Evolutionary conservation across 2,113 vertebrate species (phyloP).

Genomic region (Pandion haliaetus): DNA sequence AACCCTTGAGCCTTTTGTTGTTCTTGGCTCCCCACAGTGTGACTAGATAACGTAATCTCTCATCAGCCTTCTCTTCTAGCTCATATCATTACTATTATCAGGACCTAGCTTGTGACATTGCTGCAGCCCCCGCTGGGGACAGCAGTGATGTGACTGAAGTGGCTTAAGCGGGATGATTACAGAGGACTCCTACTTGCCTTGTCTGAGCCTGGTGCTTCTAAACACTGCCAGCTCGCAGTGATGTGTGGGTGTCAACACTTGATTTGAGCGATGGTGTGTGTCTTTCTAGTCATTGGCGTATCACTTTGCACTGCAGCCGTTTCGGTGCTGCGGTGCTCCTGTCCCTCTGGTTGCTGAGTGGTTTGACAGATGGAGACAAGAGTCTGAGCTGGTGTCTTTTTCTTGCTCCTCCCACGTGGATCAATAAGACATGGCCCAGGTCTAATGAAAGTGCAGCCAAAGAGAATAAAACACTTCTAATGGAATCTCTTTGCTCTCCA

Average conservation of each 20-base stretch:
- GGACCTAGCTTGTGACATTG: not conserved
- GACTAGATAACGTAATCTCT: not conserved
- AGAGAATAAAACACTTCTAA: not conserved
- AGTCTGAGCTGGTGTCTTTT: not conserved
- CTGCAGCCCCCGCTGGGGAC: not conserved
- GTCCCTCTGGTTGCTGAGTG: not conserved
- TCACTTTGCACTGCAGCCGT: not conserved
- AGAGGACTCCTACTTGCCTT: not conserved
- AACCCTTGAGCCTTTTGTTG: not conserved
- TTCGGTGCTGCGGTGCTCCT: not conserved
- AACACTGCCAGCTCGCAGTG: fast-evolving
- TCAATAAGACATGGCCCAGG: not conserved
- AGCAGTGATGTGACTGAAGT: not conserved
- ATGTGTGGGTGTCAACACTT: not conserved
- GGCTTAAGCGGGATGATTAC: not conserved
- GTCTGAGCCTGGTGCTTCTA: not conserved
- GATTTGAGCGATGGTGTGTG: not conserved
- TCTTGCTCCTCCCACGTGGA: not conserved
- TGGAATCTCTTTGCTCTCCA: not conserved
- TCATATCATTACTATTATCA: not conserved
- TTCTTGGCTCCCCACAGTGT: not conserved
- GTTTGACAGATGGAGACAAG: not conserved
- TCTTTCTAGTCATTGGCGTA: fast-evolving
- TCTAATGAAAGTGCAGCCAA: not conserved
- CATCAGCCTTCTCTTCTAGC: not conserved